These are phyloP conservation scores for Sphaerophoria taeniata DNA, from an alignment of 2,888 invertebrate genomes.

Conservation along the genomic window DNA sequence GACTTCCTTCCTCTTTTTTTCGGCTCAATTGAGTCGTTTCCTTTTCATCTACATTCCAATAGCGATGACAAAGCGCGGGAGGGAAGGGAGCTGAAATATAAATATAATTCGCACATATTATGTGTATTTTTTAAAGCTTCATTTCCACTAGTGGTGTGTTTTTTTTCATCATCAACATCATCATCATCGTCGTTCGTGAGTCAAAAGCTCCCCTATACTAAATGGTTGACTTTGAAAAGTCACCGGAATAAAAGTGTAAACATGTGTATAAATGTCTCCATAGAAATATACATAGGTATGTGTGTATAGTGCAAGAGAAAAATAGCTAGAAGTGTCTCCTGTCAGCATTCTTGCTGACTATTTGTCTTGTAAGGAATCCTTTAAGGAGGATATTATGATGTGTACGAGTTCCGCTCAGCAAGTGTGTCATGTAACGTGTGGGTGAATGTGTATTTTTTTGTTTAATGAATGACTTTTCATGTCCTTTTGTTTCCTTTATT, in stretches of 20 bases:
- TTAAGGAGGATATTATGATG: slow-evolving; percentile 11
- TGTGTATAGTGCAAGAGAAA: background rate
- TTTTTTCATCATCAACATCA: background rate
- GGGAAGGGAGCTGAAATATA: slow-evolving; percentile 13
- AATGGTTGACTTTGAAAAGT: slow-evolving; percentile 69
- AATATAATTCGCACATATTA: slow-evolving; percentile 44
- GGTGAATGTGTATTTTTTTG: background rate
- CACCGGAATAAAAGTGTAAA: slow-evolving; percentile 55
- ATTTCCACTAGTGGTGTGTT: slow-evolving; percentile 43
- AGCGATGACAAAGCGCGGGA: background rate
- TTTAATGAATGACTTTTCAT: background rate
- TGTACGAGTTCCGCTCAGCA: slow-evolving; percentile 18
- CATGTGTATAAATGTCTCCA: slow-evolving; percentile 5
- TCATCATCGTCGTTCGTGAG: slow-evolving; percentile 3
- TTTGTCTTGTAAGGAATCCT: slow-evolving; percentile 37
- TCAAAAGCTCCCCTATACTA: slow-evolving; percentile 51
- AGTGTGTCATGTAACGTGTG: slow-evolving; percentile 16
- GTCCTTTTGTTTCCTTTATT: slow-evolving; percentile 26
- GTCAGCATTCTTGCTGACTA: slow-evolving; percentile 14
- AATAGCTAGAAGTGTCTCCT: slow-evolving; percentile 37
- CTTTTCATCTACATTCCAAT: too few species aligned
- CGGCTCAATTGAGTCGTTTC: background rate
- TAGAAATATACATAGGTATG: slow-evolving; percentile 1
- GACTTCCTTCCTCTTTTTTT: slow-evolving; percentile 24
- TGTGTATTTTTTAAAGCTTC: slow-evolving; percentile 52